Evolutionary conservation across 2,797 vertebrate genomes (phyloP).

Genomic region (Crenichthys baileyi): DNA sequence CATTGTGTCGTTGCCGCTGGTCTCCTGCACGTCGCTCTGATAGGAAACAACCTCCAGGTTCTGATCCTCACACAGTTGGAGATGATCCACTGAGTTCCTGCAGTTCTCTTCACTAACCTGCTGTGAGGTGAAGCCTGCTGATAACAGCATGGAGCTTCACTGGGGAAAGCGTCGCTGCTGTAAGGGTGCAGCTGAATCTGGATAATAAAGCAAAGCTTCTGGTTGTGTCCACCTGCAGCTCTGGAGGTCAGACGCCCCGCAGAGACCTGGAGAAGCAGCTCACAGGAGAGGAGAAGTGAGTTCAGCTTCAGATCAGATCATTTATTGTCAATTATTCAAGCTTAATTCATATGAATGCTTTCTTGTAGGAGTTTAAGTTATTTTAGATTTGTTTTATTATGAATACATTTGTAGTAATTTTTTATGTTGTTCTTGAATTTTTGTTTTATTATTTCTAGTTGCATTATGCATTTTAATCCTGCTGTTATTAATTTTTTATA

Average conservation of each 20-base stretch:
- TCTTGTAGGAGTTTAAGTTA: not conserved
- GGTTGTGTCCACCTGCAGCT: slow-evolving; percentile 71
- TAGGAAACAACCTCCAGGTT: not conserved
- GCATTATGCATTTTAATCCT: too few species aligned
- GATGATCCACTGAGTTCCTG: too few species aligned
- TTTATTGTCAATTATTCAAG: not conserved
- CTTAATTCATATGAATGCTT: not conserved
- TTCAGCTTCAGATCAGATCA: not conserved
- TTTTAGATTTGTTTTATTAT: not conserved
- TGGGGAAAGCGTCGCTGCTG: not conserved
- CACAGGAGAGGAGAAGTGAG: slow-evolving; percentile 97
- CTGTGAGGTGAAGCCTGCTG: slow-evolving; percentile 25
- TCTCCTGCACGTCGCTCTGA: not conserved
- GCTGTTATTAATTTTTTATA: too few species aligned
- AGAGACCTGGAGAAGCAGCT: slow-evolving; percentile 97
- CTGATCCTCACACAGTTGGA: too few species aligned
- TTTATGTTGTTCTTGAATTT: not conserved
- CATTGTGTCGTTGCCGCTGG: not conserved
- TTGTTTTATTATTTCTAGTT: not conserved
- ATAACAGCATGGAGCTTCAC: slow-evolving; percentile 47
- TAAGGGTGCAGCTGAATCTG: not conserved
- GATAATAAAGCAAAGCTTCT: not conserved
- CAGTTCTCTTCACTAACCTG: slow-evolving; percentile 4
- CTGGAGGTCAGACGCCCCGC: slow-evolving; percentile 95
- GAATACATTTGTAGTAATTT: not conserved